phyloP scores from a whole-genome alignment of 1,140 invertebrate genomes.

The Drosophila setifemur region DNA sequence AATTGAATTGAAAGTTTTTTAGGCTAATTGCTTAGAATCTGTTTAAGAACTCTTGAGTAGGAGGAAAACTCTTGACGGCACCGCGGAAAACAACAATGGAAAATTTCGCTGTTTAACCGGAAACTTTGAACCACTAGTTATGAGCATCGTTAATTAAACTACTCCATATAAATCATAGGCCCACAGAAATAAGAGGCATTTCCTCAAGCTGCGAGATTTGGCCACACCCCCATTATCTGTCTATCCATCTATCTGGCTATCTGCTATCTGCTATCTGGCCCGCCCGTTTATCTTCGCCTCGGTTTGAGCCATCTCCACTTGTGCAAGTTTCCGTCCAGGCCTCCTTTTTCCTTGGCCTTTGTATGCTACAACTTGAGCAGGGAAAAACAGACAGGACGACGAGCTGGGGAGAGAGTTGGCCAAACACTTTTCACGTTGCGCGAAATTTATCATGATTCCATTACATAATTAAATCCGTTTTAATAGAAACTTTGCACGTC shows the following conservation, averaged over 20 bases:
- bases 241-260: conserved; percentile 21
- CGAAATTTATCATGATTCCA: conserved; percentile 81
- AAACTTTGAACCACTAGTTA: conserved; percentile 42
- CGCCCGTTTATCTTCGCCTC: not conserved
- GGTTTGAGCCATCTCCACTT: conserved; percentile 25
- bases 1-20: not conserved
- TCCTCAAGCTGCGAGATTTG: not conserved
- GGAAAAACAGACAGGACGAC: not conserved
- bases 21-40: conserved; percentile 8
- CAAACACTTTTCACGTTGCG: conserved; percentile 79
- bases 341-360: conserved; percentile 42
- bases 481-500: conserved; percentile 79
- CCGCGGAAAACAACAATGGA: conserved; percentile 14
- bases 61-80: not conserved
- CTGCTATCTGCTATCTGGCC: conserved; percentile 5
- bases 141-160: conserved; percentile 46
- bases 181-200: not conserved
- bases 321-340: conserved; percentile 33
- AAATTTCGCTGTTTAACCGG: not conserved
- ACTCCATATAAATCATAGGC: conserved; percentile 36
- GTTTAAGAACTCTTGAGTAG: not conserved
- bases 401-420: conserved; percentile 6
- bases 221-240: conserved; percentile 11
- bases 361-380: conserved; percentile 23
- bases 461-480: conserved; percentile 82